These are phyloP conservation scores for Philereme vetulata DNA, from an alignment of 2,888 invertebrate genomes.

Conservation along the genomic window DNA sequence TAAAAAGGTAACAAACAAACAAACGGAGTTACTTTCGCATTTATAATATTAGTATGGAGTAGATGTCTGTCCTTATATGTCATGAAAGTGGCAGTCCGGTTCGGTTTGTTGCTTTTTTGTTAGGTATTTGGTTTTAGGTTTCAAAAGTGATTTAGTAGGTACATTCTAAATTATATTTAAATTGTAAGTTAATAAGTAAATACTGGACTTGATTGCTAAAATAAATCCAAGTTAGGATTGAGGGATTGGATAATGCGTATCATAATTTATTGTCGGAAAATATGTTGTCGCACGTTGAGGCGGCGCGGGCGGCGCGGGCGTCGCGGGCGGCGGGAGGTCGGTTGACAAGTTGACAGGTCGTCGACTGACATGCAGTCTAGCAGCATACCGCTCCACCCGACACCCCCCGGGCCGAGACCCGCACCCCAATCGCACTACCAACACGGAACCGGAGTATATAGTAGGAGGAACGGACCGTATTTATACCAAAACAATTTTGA, in stretches of 20 bases:
- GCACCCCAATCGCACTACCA: neutral
- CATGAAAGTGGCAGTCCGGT: no score
- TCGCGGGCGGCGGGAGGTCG: conserved; percentile 17
- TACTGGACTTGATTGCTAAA: neutral
- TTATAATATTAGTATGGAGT: no score
- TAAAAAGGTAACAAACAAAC: no score
- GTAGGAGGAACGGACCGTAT: no score
- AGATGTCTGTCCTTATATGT: no score
- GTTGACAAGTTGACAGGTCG: conserved; percentile 37
- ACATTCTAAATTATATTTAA: conserved; percentile 1
- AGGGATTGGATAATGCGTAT: conserved; percentile 7
- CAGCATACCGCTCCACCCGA: conserved; percentile 19
- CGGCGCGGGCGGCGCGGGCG: no score
- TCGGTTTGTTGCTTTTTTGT: no score
- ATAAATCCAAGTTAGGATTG: neutral
- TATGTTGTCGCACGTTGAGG: conserved; percentile 16
- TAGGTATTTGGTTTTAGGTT: conserved; percentile 5
- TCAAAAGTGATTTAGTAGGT: conserved; percentile 1
- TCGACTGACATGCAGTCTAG: conserved; percentile 34
- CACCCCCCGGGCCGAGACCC: conserved; percentile 11
- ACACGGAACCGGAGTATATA: no score
- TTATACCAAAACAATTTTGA: no score
- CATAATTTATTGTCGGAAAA: conserved; percentile 20
- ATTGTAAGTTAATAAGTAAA: neutral
- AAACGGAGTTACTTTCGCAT: no score